These are phyloP conservation scores for Siniperca obscura DNA, from an alignment of 2,797 vertebrate species.

Conservation along the genomic window DNA sequence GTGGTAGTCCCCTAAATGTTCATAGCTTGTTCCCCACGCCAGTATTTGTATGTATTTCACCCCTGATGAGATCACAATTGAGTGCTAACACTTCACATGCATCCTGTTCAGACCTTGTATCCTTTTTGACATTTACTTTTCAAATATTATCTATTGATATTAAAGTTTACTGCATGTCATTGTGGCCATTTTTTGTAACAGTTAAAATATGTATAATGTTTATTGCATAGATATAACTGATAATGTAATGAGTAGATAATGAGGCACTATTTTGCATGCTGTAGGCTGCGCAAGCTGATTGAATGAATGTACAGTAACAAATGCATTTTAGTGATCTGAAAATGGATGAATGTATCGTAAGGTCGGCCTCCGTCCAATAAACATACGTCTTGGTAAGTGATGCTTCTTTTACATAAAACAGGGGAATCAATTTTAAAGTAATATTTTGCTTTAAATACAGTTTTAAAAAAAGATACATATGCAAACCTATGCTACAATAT, in stretches of 20 bases:
- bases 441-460: slow-evolving; percentile 17
- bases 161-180: slow-evolving; percentile 54
- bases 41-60: slow-evolving; percentile 52
- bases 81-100: slow-evolving; percentile 41
- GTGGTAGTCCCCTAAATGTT: slow-evolving; percentile 44
- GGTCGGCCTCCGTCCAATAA: slow-evolving; percentile 71
- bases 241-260: slow-evolving; percentile 21
- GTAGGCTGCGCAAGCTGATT: slow-evolving; percentile 36
- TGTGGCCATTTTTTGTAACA: slow-evolving; percentile 27
- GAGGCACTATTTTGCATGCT: slow-evolving; percentile 62
- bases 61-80: slow-evolving; percentile 13
- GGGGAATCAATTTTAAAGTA: slow-evolving; percentile 26
- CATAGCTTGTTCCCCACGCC: slow-evolving; percentile 41
- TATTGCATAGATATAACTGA: slow-evolving; percentile 12
- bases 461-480: not conserved
- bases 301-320: slow-evolving; percentile 63
- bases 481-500: slow-evolving; percentile 5
- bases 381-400: slow-evolving; percentile 77
- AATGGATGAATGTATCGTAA: slow-evolving; percentile 75
- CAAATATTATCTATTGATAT: slow-evolving; percentile 17
- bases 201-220: slow-evolving; percentile 28
- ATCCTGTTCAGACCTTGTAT: slow-evolving; percentile 44
- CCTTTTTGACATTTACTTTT: slow-evolving; percentile 26
- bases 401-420: slow-evolving; percentile 74
- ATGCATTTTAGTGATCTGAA: slow-evolving; percentile 71